These are phyloP conservation scores for Enoplosus armatus DNA, from an alignment of 2,797 vertebrate species.

Conservation along the genomic window DNA sequence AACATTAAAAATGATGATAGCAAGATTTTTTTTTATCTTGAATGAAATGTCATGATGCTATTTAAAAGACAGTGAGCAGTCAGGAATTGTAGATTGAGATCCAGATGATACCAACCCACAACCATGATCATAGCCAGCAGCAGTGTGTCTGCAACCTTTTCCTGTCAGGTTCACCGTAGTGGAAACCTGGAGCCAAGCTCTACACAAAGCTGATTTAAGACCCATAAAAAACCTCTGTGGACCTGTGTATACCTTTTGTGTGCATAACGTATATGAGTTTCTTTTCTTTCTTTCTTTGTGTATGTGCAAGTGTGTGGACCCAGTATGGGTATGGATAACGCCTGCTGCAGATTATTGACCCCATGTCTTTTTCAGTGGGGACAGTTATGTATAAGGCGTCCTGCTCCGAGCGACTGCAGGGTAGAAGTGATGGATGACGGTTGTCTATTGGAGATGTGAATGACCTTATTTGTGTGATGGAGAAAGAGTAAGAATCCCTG, in stretches of 20 bases:
- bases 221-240: not conserved
- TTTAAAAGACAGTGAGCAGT: slow-evolving; percentile 17
- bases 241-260: not conserved
- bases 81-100: slow-evolving; percentile 12
- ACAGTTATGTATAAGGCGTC: slow-evolving; percentile 29
- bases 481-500: slow-evolving; percentile 11
- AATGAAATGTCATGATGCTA: slow-evolving; percentile 34
- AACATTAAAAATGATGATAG: not conserved
- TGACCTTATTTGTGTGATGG: slow-evolving; percentile 53
- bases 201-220: slow-evolving; percentile 5
- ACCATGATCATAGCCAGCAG: slow-evolving; percentile 30
- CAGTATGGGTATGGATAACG: not conserved
- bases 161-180: slow-evolving; percentile 48
- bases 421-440: slow-evolving; percentile 59
- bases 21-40: not conserved
- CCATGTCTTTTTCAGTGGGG: too few species aligned
- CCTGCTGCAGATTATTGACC: slow-evolving; percentile 28
- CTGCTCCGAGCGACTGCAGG: slow-evolving; percentile 14
- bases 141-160: slow-evolving; percentile 44
- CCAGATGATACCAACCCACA: slow-evolving; percentile 20
- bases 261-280: not conserved
- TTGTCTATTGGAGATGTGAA: slow-evolving; percentile 55
- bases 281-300: too few species aligned
- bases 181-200: slow-evolving; percentile 53
- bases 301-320: not conserved